Evolutionary conservation across 92 coral and sea anemone species (phyloP).

Genomic region (Epizoanthus rinbou): DNA sequence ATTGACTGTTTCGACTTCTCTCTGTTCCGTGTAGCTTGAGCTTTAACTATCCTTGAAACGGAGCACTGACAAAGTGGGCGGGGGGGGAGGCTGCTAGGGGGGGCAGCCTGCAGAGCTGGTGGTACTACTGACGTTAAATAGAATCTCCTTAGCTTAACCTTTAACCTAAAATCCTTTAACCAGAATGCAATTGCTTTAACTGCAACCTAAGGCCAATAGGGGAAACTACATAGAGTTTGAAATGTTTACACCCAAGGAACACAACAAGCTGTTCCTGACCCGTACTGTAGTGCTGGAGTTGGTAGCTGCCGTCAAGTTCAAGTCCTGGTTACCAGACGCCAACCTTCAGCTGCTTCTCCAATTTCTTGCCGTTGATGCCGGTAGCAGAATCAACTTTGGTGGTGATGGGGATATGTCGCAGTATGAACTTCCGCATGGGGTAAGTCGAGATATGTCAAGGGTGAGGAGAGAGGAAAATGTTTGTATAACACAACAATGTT

Average conservation of each 20-base stretch:
- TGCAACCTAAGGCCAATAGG: no score
- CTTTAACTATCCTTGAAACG: no score
- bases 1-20: no score
- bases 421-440: slow-evolving; percentile 90
- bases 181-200: no score
- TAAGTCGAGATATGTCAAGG: slow-evolving; percentile 22
- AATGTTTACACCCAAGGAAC: slow-evolving; percentile 59
- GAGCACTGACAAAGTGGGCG: no score
- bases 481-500: neutral
- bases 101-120: no score
- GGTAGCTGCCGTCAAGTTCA: slow-evolving; percentile 83
- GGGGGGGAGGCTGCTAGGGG: no score
- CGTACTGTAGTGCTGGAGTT: slow-evolving; percentile 88
- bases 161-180: no score
- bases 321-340: slow-evolving; percentile 83
- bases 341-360: slow-evolving; percentile 78
- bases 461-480: neutral
- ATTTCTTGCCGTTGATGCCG: slow-evolving; percentile 95
- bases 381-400: slow-evolving; percentile 87
- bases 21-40: no score
- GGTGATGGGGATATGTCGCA: slow-evolving; percentile 88
- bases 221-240: no score
- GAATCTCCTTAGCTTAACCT: no score
- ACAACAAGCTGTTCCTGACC: slow-evolving; percentile 84
- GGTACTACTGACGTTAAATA: neutral